Evolutionary conservation across 92 coral and sea anemone species (phyloP), one percentile per base, ranked within the genome.

Genomic region (Phenganax stokvisi): DNA sequence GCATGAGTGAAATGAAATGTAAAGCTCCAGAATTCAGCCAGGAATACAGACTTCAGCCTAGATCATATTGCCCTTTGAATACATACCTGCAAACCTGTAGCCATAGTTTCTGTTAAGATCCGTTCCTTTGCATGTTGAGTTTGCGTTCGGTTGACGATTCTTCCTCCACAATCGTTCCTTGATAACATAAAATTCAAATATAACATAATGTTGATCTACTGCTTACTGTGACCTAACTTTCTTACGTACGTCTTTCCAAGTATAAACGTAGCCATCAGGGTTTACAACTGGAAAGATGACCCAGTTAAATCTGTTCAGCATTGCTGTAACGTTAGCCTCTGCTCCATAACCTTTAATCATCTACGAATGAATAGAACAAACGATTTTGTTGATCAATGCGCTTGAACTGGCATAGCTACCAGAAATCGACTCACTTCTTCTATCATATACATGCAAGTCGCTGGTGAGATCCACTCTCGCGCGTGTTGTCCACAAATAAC

Each of bases 401-500:
- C 47, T 37, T 2, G 47, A 37, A 37, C 47, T 37, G 47, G 25
- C 25, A 20, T 20, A n/a, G 5, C 16, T 6, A 10, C 17, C 3
- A 59, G n/a, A 13, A 61, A 61, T 10, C 5, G 8, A 68, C 85
- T 68, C 84, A 93, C 98, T 93, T 71, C 80, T 66, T 96, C 85
- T 6, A 90, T 91, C 3, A 91, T 56, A 79, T 93, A 94, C 89
- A 91, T 84, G 70, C 98, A 94, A 0, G 98, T 90, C 9, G 98
- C 87, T 5, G 89, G 88, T 11, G 92, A 80, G 29, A 93, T 89
- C 98, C 98, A 93, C 76, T 93, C 98, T 44, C 98, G 83, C 9
- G 97, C 96, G 79, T 93, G 98, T 52, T 91, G 56, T 6, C 98
- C 98, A 82, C 98, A 93, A 87, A 89, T 93, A 52, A 93, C 69